Conservation (phyloP, 1,140 invertebrate genomes). For the Wasmannia auropunctata region DNA sequence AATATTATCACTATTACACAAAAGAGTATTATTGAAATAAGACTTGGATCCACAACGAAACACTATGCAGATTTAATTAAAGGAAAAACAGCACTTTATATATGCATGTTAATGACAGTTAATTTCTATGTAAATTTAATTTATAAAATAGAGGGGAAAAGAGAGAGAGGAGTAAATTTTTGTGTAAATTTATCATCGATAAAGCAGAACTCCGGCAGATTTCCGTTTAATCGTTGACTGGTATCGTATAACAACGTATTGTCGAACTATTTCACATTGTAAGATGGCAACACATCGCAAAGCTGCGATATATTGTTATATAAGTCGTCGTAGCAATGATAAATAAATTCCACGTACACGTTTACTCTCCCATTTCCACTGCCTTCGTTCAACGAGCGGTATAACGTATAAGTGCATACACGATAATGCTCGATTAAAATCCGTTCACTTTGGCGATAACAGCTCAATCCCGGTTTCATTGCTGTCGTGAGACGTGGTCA, state of each 20-base stretch:
- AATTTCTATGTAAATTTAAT: conserved; percentile 11
- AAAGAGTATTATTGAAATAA: neutral
- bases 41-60: neutral
- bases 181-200: conserved; percentile 20
- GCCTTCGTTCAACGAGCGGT: neutral
- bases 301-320: neutral
- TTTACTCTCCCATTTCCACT: neutral
- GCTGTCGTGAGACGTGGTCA: neutral
- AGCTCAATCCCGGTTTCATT: neutral
- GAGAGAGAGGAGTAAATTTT: neutral
- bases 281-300: neutral
- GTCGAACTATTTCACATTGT: neutral
- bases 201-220: neutral
- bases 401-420: neutral
- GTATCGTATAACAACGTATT: neutral
- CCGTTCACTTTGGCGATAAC: neutral
- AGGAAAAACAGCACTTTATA: neutral
- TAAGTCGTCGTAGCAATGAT: neutral
- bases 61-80: neutral
- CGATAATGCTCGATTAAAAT: neutral
- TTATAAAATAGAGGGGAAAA: neutral
- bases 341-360: neutral
- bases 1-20: neutral
- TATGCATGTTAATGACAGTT: neutral
- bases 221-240: conserved; percentile 12